These are phyloP conservation scores for Eupithecia vulgata DNA, from an alignment of 2,888 invertebrate species.

Conservation along the genomic window DNA sequence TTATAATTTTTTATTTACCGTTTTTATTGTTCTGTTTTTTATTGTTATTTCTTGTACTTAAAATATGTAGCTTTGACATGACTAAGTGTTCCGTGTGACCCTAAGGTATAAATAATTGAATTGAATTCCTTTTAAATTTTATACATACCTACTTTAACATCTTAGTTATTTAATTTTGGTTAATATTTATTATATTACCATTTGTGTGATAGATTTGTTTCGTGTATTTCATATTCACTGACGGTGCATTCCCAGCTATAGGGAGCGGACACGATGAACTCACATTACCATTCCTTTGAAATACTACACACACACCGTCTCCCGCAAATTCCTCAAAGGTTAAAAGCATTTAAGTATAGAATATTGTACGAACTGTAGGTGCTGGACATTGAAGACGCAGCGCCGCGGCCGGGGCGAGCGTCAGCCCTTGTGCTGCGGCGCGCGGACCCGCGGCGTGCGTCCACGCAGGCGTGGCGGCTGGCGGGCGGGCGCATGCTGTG, in stretches of 20 bases:
- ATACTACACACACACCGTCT: neutral
- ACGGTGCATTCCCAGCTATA: neutral
- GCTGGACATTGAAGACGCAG: constrained; percentile 94
- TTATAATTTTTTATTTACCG: too few species aligned
- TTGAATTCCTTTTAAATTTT: too few species aligned
- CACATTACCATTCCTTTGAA: neutral
- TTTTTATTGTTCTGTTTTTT: too few species aligned
- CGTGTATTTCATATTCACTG: neutral
- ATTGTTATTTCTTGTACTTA: too few species aligned
- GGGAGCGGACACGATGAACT: neutral
- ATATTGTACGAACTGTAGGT: constrained; percentile 74
- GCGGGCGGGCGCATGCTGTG: constrained; percentile 92
- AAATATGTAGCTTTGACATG: too few species aligned
- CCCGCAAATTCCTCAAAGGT: neutral
- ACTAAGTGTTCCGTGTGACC: too few species aligned
- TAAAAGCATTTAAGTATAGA: neutral
- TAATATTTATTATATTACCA: too few species aligned
- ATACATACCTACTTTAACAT: too few species aligned
- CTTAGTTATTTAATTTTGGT: too few species aligned
- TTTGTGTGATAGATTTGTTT: neutral
- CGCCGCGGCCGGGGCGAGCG: constrained; percentile 90
- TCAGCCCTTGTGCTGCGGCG: constrained; percentile 91
- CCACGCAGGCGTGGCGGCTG: constrained; percentile 94
- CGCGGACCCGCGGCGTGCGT: constrained; percentile 91
- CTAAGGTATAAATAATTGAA: too few species aligned